These are phyloP conservation scores for Orchestes rusci DNA, from an alignment of 2,888 invertebrate genomes.

Conservation along the genomic window DNA sequence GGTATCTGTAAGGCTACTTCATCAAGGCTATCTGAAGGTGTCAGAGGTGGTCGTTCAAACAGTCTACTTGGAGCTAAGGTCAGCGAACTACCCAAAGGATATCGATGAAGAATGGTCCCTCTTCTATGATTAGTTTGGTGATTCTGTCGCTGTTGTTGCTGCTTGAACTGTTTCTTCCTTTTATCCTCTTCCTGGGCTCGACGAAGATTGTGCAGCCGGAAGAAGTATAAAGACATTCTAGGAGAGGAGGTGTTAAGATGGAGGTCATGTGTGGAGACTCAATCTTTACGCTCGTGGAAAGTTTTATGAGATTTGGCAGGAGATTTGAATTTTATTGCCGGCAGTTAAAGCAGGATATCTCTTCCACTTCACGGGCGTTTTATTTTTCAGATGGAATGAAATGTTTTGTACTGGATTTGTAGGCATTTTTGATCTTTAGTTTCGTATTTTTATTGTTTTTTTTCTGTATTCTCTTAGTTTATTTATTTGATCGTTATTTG, in stretches of 20 bases:
- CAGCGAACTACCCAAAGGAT: conserved; percentile 52
- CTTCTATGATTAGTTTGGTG: conserved; percentile 37
- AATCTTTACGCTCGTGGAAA: too few relatives aligned
- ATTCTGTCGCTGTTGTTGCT: conserved; percentile 40
- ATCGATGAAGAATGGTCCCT: conserved; percentile 38
- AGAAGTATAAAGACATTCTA: conserved; percentile 94
- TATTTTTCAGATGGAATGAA: too few relatives aligned
- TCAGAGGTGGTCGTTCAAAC: conserved; percentile 77
- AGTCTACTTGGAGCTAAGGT: conserved; percentile 72
- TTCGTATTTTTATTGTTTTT: too few relatives aligned
- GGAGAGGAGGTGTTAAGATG: conserved; percentile 5
- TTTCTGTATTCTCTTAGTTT: too few relatives aligned
- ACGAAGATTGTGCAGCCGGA: conserved; percentile 85
- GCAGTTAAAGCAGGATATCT: too few relatives aligned
- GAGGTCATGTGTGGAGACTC: too few relatives aligned
- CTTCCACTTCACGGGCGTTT: too few relatives aligned
- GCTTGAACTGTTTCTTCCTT: conserved; percentile 44
- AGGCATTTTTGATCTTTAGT: too few relatives aligned
- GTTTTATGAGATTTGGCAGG: too few relatives aligned
- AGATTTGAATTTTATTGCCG: too few relatives aligned
- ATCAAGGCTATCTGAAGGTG: conserved; percentile 82
- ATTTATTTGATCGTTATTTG: too few relatives aligned
- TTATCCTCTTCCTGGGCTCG: conserved; percentile 74
- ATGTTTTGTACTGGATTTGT: too few relatives aligned
- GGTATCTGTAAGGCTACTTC: conserved; percentile 90